Evolutionary conservation across 2,113 vertebrate genomes (phyloP), one percentile per base, ranked within the genome.

Genomic region (Psophia crepitans): DNA sequence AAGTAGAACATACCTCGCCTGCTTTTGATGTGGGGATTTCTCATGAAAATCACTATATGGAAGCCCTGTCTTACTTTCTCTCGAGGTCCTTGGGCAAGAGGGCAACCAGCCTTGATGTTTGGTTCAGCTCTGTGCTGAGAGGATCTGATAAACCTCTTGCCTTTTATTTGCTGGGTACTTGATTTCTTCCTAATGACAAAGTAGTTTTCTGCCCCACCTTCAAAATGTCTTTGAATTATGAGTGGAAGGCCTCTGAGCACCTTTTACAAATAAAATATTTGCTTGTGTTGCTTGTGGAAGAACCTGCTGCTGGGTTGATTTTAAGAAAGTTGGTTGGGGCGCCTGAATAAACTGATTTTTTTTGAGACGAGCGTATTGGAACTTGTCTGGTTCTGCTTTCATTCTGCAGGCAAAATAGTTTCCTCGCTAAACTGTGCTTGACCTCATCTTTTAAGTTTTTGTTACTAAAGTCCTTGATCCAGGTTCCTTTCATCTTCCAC

Each of bases 321-420:
- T 86, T 86, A 61, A 78, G 91, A 87, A 93, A 58, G 48, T 75
- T 27, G 24, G 14, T 71, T 76, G 75, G 32, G 84, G 48, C 11
- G 33, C 94, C 96, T 93, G 78, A 85, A 87, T 94, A 91, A 94
- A 88, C 76, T 80, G 46, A 92, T 65, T 71, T 88, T 91, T 60
- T 43, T 24, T 87, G 15, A 85, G 28, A 84, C 57, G 65, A 95
- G 78, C 77, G 30, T 24, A 81, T 84, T 97, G 81, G 87, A 94
- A 76, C 97, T 97, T 97, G 94, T 96, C 82, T 95, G 73, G 90
- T 75, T 97, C 83, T 91, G 70, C 82, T 90, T 92, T 88, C 54
- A 54, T 95, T 93, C 80, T 94, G 58, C 87, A 84, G 89, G 81
- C 89, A 92, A 90, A 95, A 92, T 87, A 65, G 27, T 94, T 74